Conservation (phyloP, 2,888 invertebrate species). For the Pecten maximus region DNA sequence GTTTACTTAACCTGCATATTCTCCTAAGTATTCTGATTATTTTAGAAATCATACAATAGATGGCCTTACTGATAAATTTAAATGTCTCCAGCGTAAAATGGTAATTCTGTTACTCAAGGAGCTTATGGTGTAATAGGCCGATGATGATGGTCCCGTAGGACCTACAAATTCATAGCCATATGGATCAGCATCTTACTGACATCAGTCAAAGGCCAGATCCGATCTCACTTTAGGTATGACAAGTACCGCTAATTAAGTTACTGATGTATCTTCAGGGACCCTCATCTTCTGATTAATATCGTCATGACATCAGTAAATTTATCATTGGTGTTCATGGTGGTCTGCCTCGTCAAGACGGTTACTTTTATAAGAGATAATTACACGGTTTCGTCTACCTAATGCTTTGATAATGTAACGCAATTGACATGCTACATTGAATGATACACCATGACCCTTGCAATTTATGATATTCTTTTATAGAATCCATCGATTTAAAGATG, state of each 20-base stretch:
- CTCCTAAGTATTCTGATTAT: no score
- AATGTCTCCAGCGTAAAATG: not conserved
- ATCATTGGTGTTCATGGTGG: not conserved
- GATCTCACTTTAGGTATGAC: not conserved
- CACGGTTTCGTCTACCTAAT: not conserved
- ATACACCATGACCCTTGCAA: not conserved
- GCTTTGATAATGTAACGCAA: not conserved
- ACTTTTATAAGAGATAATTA: not conserved
- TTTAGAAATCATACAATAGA: not conserved
- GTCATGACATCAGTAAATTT: not conserved
- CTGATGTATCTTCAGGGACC: not conserved
- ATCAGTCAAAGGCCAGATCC: not conserved
- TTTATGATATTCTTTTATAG: not conserved
- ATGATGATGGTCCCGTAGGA: not conserved
- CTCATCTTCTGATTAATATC: not conserved
- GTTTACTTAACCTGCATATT: no score
- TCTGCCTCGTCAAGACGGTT: not conserved
- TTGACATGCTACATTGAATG: not conserved
- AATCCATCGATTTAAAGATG: not conserved
- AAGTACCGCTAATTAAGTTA: constrained; percentile 10
- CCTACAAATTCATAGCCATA: not conserved
- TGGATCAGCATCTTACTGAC: not conserved
- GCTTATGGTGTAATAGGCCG: not conserved
- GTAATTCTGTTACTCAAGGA: not conserved
- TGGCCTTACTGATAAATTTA: not conserved